Evolutionary conservation across 2,888 invertebrate genomes (phyloP).

Genomic region (Mythimna albipuncta): DNA sequence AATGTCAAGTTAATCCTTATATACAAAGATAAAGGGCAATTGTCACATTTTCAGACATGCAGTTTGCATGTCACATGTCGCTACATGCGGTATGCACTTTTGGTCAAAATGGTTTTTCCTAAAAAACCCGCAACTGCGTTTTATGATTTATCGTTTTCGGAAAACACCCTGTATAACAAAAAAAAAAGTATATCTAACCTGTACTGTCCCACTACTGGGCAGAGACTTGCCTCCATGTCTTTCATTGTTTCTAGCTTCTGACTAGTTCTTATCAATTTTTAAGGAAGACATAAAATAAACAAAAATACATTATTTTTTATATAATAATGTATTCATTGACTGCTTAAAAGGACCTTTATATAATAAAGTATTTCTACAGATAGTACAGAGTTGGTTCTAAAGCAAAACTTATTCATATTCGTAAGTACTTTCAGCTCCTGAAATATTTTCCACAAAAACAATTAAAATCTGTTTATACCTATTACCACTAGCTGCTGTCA

Average conservation of each 20-base stretch:
- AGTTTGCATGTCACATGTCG: too few relatives aligned
- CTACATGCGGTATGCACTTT: neutral
- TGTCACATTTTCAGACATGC: neutral
- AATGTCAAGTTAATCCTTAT: neutral
- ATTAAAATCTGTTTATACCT: too few relatives aligned
- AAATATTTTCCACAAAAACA: neutral
- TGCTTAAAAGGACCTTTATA: neutral
- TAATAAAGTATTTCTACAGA: neutral
- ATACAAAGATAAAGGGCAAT: neutral
- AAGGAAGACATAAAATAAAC: too few relatives aligned
- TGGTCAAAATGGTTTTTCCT: neutral
- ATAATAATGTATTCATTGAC: neutral
- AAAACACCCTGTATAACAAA: neutral
- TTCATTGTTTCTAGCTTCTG: too few relatives aligned
- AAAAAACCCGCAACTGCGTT: neutral
- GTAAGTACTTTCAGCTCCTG: neutral
- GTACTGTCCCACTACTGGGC: neutral
- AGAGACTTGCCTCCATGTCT: too few relatives aligned
- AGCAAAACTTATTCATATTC: neutral
- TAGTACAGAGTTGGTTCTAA: too few relatives aligned
- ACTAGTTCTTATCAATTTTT: too few relatives aligned
- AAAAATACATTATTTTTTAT: neutral
- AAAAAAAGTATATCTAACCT: too few relatives aligned
- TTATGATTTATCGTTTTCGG: neutral
- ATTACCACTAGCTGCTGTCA: too few relatives aligned